These are phyloP conservation scores for Agrypnus murinus DNA, from an alignment of 2,888 invertebrate genomes.

Conservation along the genomic window DNA sequence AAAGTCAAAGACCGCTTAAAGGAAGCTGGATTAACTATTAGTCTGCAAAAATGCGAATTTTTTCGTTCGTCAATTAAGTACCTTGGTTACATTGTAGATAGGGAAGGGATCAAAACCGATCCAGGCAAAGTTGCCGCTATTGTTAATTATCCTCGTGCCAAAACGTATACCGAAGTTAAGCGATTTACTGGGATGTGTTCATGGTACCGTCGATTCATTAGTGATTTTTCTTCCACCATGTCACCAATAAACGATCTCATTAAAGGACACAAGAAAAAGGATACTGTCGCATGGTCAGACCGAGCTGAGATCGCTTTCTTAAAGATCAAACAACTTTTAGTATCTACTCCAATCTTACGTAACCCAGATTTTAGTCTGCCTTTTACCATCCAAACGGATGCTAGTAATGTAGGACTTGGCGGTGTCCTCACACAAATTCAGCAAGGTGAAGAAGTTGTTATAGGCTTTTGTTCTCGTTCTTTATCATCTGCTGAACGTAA, in stretches of 20 bases:
- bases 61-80: conserved; percentile 32
- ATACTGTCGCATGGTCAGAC: conserved; percentile 53
- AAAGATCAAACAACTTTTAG: conserved; percentile 47
- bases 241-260: conserved; percentile 49
- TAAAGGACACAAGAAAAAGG: conserved; percentile 53
- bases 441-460: conserved; percentile 34
- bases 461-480: conserved; percentile 38
- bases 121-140: conserved; percentile 60
- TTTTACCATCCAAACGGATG: conserved; percentile 53
- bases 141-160: conserved; percentile 57
- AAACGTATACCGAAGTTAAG: conserved; percentile 57
- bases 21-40: not conserved
- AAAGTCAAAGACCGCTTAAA: not conserved
- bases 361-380: conserved; percentile 55
- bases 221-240: conserved; percentile 56
- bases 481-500: conserved; percentile 33
- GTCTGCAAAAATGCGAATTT: conserved; percentile 8
- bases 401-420: conserved; percentile 51
- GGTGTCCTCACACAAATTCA: conserved; percentile 4
- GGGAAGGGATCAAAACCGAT: conserved; percentile 55
- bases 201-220: conserved; percentile 60
- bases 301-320: conserved; percentile 55
- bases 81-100: conserved; percentile 58
- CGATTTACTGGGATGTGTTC: conserved; percentile 58
- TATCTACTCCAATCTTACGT: conserved; percentile 50